Base-by-base conservation (phyloP, 2,888 invertebrate genomes). In the Drosophila paranaensis region DNA sequence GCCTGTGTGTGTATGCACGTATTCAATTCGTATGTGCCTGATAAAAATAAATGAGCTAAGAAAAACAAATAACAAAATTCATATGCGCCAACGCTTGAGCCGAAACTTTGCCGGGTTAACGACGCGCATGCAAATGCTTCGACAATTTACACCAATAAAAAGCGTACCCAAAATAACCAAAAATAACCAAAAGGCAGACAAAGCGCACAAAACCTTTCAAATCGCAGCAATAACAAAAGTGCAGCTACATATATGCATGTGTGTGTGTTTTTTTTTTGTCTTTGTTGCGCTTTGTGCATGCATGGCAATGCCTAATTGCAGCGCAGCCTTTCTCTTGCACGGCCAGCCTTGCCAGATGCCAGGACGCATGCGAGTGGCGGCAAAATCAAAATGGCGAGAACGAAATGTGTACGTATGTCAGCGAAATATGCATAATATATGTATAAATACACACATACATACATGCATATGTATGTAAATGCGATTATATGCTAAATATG, bases 111-210 rank as follows among this genome's bases (percentile, higher is more conserved):
- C 67, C 71, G 70, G 70, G 74, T 71, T 82, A 67, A 71, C 65
- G 88, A 71, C 62, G 62, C 62, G 89, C 79, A 87, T 87, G 89
- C 89, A 87, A 87, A 87, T 87, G 82, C 51, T 82, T 54, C 65
- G 42, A 70, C 79, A 64, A 77, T 71, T 77, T 77, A 86, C 81
- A 86, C 57, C 79, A 73, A 70, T 72, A 71, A 78, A 66, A 71
- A 50, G 58, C 11, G 54, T 20, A 20, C 45, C 53, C 50, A 35
- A 73, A 75, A 10, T 33, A 33, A 33, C 33, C 33, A 33, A 33
- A 33, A 33, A 33, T 60, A 71, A 46, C 57, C 16, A 62, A 60
- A 45, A 65, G 64, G 46, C 54, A 62, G 56, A 55, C 46, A 54
- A 54, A 58, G 56, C 54, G 33, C 33, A 57, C 50, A 64, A 63